These are phyloP conservation scores for Neelides sp. DNA, from an alignment of 1,140 invertebrate species.

Conservation along the genomic window DNA sequence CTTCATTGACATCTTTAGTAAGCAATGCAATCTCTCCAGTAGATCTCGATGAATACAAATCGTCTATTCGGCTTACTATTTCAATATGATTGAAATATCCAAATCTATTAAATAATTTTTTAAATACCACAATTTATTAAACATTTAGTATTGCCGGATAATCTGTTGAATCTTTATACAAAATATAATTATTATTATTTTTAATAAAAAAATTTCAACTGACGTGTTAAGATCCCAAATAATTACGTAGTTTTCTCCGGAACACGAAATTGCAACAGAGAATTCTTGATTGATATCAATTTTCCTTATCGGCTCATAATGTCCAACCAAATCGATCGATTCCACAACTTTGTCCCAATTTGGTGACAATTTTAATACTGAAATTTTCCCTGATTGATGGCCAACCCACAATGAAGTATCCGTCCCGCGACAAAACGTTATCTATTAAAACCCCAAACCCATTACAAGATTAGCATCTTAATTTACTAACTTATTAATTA, in stretches of 20 bases:
- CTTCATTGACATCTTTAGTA: slow-evolving; percentile 1
- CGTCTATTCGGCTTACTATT: slow-evolving; percentile 12
- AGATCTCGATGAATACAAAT: slow-evolving; percentile 18
- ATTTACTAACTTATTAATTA: neutral
- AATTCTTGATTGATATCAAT: slow-evolving; percentile 28
- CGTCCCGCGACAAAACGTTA: slow-evolving; percentile 18
- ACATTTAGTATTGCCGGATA: too few species aligned
- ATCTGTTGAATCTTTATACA: too few species aligned
- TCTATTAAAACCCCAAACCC: slow-evolving; percentile 12
- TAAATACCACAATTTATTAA: too few species aligned
- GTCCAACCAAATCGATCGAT: slow-evolving; percentile 21
- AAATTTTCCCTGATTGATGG: slow-evolving; percentile 26
- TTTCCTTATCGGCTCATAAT: slow-evolving; percentile 24
- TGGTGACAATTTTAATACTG: slow-evolving; percentile 24
- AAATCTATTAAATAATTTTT: slow-evolving; percentile 11
- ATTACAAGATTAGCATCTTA: slow-evolving; percentile 7
- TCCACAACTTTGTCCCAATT: slow-evolving; percentile 21
- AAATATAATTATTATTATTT: too few species aligned
- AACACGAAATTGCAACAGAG: slow-evolving; percentile 27
- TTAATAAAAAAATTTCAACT: slow-evolving; percentile 2
- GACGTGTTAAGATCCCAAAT: slow-evolving; percentile 29
- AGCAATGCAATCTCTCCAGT: slow-evolving; percentile 25
- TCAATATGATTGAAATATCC: slow-evolving; percentile 21
- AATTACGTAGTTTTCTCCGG: slow-evolving; percentile 28
- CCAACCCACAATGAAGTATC: slow-evolving; percentile 27